phyloP scores from a whole-genome alignment of 2,113 vertebrate species.

The Corythoichthys intestinalis region DNA sequence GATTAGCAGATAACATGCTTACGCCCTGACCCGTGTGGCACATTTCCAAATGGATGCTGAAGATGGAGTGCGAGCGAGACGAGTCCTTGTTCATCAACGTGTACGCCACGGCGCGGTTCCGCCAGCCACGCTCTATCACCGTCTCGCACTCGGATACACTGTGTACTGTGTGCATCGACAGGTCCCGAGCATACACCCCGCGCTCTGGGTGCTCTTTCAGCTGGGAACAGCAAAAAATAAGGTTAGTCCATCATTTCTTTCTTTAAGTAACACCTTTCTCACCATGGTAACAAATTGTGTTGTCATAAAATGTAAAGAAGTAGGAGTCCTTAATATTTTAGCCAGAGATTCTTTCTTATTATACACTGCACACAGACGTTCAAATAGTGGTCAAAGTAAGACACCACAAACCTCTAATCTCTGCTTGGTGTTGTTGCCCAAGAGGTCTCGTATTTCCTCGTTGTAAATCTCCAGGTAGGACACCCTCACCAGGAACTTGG shows the following conservation, averaged over 20 bases:
- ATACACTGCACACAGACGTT: not conserved
- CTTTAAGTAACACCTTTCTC: constrained; percentile 4
- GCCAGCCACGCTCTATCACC: constrained; percentile 83
- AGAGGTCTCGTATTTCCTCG: constrained; percentile 81
- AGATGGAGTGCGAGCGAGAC: constrained; percentile 86
- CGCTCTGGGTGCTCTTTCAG: constrained; percentile 86
- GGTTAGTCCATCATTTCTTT: constrained; percentile 3
- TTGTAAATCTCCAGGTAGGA: constrained; percentile 91
- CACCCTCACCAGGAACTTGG: constrained; percentile 83
- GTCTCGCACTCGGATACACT: constrained; percentile 78
- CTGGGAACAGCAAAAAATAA: constrained; percentile 53
- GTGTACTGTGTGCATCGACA: constrained; percentile 83
- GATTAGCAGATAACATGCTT: not conserved
- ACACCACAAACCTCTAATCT: constrained; percentile 80
- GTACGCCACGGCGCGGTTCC: constrained; percentile 80
- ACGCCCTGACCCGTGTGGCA: constrained; percentile 68
- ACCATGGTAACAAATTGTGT: constrained; percentile 30
- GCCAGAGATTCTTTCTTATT: not conserved
- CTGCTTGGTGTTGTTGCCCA: constrained; percentile 83
- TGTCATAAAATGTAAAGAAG: not conserved
- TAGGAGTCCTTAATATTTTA: not conserved
- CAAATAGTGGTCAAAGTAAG: not conserved
- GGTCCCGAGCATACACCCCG: constrained; percentile 78
- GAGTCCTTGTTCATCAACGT: constrained; percentile 89
- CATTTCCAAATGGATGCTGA: constrained; percentile 86